Evolutionary conservation across 2,113 vertebrate species (phyloP).

Genomic region (Lamprotornis superbus): DNA sequence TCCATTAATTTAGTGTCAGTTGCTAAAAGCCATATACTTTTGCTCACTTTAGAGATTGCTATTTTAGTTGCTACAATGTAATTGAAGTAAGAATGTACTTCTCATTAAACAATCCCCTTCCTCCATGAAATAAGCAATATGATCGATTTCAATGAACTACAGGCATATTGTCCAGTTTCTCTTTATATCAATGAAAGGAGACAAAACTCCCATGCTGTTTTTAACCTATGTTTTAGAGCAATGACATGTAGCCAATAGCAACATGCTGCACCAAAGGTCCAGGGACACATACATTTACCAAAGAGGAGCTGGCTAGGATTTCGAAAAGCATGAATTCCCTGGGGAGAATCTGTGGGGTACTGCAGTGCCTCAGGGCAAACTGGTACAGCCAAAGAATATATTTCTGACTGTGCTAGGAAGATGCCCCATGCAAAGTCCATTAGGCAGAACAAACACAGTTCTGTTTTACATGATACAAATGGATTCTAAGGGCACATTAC

Average conservation of each 20-base stretch:
- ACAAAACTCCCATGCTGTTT: not conserved
- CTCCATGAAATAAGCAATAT: not conserved
- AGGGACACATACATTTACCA: not conserved
- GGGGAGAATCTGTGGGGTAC: not conserved
- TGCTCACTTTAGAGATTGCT: not conserved
- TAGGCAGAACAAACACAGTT: constrained; percentile 48
- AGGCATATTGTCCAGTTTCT: not conserved
- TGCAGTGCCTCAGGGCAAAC: not conserved
- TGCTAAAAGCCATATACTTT: not conserved
- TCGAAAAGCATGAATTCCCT: not conserved
- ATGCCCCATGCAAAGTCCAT: constrained; percentile 40
- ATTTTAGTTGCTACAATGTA: not conserved
- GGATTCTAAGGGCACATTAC: constrained; percentile 29
- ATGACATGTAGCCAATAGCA: not conserved
- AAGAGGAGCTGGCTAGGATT: not conserved
- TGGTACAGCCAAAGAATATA: constrained; percentile 47
- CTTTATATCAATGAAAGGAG: not conserved
- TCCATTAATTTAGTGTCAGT: not conserved
- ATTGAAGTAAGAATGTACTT: not conserved
- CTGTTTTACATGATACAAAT: constrained; percentile 17
- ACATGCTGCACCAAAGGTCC: not conserved
- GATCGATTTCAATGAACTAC: not conserved
- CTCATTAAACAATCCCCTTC: not conserved
- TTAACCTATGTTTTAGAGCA: not conserved
- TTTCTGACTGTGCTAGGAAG: constrained; percentile 43